Evolutionary conservation across 2,797 vertebrate species (phyloP).

Genomic region (Tragelaphus oryx): DNA sequence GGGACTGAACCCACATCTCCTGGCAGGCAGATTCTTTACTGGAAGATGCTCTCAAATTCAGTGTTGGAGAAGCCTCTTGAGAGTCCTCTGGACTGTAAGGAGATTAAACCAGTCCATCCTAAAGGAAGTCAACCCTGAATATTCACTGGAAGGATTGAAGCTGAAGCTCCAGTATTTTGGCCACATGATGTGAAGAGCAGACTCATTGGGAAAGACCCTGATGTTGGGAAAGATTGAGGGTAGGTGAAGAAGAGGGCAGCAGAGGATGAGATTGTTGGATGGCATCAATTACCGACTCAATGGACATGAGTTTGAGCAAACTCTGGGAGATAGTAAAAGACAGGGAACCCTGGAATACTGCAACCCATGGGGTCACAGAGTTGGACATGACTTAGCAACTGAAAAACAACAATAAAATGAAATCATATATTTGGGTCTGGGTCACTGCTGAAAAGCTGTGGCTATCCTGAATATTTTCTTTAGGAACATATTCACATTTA

Average conservation of each 20-base stretch:
- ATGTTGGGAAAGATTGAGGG: background rate
- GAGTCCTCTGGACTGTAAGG: background rate
- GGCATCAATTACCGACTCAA: background rate
- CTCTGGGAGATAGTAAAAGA: background rate
- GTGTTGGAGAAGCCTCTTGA: background rate
- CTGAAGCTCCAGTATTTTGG: background rate
- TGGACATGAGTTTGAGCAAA: background rate
- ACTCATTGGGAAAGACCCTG: background rate
- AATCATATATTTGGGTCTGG: background rate
- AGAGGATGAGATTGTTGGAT: background rate
- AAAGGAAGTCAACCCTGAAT: background rate
- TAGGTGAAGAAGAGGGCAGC: background rate
- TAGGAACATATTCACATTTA: background rate
- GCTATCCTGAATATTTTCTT: background rate
- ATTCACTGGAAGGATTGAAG: background rate
- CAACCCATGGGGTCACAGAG: background rate
- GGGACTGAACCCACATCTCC: background rate
- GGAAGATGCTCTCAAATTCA: background rate
- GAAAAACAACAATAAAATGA: background rate
- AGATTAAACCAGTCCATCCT: background rate
- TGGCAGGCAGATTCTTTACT: background rate
- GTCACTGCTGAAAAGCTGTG: background rate
- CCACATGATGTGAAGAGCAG: background rate
- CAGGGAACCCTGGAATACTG: background rate
- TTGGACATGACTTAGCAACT: accelerated